Conservation (phyloP, 2,113 vertebrate genomes). For the Scolopax mira region DNA sequence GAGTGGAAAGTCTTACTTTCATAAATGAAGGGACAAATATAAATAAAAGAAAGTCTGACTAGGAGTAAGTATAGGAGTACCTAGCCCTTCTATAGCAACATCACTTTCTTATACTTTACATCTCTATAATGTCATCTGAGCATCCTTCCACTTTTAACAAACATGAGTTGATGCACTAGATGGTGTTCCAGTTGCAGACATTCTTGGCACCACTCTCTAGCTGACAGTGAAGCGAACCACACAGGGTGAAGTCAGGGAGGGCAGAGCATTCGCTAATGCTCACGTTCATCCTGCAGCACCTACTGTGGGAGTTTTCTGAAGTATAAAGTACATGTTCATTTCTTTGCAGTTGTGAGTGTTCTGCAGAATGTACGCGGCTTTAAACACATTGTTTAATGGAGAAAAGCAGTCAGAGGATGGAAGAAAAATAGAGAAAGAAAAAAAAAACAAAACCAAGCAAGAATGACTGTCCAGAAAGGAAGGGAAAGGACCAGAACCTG, state of each 20-base stretch:
- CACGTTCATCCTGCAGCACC: neutral
- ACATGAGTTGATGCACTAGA: neutral
- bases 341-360: neutral
- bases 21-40: neutral
- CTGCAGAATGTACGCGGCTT: accelerated
- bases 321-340: neutral
- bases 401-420: neutral
- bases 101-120: neutral
- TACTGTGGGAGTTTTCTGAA: neutral
- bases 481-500: neutral
- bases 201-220: neutral
- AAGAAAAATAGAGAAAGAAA: neutral
- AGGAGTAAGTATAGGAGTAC: neutral
- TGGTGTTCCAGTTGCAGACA: neutral
- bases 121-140: neutral
- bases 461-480: neutral
- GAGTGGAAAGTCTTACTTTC: neutral
- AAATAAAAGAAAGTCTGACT: neutral
- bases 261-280: neutral
- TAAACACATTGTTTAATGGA: neutral
- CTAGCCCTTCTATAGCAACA: neutral
- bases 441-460: neutral
- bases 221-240: neutral
- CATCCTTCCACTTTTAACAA: neutral
- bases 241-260: neutral